Percentiles rank a stretch among this genome's conserved stretches.
Evolutionary conservation across 2,113 vertebrate genomes (phyloP).

Genomic region (Parotia lawesii): DNA sequence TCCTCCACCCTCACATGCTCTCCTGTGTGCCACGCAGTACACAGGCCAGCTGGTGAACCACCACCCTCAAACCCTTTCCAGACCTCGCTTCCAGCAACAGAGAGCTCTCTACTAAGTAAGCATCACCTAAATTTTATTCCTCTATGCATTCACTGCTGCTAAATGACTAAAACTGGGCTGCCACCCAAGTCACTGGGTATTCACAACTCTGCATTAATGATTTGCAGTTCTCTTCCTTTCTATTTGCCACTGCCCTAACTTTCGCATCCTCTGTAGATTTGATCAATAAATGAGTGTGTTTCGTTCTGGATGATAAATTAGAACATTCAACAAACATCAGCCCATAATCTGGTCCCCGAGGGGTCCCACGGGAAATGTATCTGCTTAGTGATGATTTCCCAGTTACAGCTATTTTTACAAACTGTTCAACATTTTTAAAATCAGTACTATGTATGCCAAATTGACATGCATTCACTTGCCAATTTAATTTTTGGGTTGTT

Average conservation of each 20-base stretch:
- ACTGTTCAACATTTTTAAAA: background rate
- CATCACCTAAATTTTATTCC: background rate
- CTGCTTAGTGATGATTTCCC: background rate
- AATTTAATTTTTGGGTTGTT: background rate
- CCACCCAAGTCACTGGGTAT: background rate
- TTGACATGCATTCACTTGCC: background rate
- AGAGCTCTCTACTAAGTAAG: background rate
- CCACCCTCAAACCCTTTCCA: background rate
- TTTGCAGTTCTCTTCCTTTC: background rate
- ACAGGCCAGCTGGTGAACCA: background rate
- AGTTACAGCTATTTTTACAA: constrained; percentile 32
- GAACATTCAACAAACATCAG: background rate
- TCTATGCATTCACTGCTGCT: background rate
- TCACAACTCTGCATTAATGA: background rate
- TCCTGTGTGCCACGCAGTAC: background rate
- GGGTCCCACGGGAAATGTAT: background rate
- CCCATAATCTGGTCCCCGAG: background rate
- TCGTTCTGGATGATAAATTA: background rate
- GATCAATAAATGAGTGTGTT: background rate
- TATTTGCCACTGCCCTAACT: background rate
- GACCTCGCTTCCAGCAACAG: background rate
- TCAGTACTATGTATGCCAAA: background rate
- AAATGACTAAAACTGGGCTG: background rate
- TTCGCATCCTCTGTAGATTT: background rate
- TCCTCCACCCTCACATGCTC: background rate